A percentile compares a stretch with the other conserved stretches of the same genome.
Conservation (phyloP, 1,140 invertebrate genomes). For the Neodiprion fabricii region DNA sequence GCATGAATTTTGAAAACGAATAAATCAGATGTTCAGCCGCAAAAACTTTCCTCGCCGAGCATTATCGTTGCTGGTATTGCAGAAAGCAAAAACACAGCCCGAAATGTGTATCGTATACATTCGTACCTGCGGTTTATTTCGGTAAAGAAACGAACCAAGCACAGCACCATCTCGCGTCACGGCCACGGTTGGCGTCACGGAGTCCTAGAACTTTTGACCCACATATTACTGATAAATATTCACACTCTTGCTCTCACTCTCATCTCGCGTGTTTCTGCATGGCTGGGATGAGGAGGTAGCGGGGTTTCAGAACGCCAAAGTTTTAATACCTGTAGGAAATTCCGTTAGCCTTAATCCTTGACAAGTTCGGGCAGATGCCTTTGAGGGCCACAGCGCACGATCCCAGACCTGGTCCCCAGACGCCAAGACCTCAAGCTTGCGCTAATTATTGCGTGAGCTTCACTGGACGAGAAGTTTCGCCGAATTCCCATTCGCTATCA, state of each 20-base stretch:
- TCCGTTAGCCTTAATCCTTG: neutral
- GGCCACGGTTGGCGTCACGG: neutral
- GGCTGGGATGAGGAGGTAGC: neutral
- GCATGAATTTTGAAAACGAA: neutral
- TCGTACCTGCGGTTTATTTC: no score
- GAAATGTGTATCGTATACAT: neutral
- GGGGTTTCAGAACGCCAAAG: neutral
- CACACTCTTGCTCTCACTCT: neutral
- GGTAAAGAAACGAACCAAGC: neutral
- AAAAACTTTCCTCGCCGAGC: neutral
- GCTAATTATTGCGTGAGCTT: neutral
- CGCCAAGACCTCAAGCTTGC: neutral
- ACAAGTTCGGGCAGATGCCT: neutral
- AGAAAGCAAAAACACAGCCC: neutral
- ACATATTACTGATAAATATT: neutral
- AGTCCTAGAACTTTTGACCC: slow-evolving; percentile 4
- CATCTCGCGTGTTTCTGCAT: neutral
- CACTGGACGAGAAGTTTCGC: neutral
- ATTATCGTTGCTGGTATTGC: neutral
- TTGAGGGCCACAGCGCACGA: neutral
- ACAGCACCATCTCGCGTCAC: neutral
- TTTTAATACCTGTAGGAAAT: neutral
- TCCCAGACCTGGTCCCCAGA: no score
- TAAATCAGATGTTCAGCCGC: neutral
- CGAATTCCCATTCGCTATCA: neutral